A percentile compares a stretch with the other conserved stretches of the same genome.
phyloP scores from a whole-genome alignment of 2,797 vertebrate species.

The Ctenochaetus hawaiiensis region DNA sequence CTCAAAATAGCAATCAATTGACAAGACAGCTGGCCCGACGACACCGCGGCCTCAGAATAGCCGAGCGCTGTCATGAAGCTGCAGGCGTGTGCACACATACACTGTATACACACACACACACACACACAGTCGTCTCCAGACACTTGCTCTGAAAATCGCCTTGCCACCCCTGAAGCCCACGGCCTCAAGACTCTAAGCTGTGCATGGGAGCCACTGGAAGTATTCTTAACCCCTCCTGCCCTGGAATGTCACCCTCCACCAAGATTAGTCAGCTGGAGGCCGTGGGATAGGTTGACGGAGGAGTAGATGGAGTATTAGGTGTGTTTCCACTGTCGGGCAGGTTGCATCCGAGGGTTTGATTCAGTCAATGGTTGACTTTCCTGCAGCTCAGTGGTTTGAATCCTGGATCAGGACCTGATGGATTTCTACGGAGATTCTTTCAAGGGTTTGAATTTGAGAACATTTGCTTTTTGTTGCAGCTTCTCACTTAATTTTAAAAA shows the following conservation, averaged over 20 bases:
- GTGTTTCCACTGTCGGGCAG: slow-evolving; percentile 26
- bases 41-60: slow-evolving; percentile 79
- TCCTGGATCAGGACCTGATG: background rate
- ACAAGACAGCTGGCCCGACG: slow-evolving; percentile 86
- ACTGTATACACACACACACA: slow-evolving; percentile 39
- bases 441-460: background rate
- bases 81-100: slow-evolving; percentile 56
- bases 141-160: slow-evolving; percentile 20
- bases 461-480: background rate
- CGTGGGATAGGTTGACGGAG: slow-evolving; percentile 37
- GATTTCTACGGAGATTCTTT: background rate
- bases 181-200: slow-evolving; percentile 22
- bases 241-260: slow-evolving; percentile 77
- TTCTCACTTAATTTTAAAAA: background rate
- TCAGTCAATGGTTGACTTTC: background rate
- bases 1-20: slow-evolving; percentile 89
- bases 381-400: background rate
- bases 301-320: slow-evolving; percentile 26
- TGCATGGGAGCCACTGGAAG: slow-evolving; percentile 74
- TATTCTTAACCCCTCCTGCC: slow-evolving; percentile 83
- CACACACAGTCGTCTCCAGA: slow-evolving; percentile 58
- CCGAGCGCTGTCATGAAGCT: slow-evolving; percentile 68
- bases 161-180: slow-evolving; percentile 33
- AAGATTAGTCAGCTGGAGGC: slow-evolving; percentile 72
- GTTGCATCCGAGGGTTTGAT: background rate